Conservation (phyloP, 2,113 vertebrate species). For the Oenanthe melanoleuca region DNA sequence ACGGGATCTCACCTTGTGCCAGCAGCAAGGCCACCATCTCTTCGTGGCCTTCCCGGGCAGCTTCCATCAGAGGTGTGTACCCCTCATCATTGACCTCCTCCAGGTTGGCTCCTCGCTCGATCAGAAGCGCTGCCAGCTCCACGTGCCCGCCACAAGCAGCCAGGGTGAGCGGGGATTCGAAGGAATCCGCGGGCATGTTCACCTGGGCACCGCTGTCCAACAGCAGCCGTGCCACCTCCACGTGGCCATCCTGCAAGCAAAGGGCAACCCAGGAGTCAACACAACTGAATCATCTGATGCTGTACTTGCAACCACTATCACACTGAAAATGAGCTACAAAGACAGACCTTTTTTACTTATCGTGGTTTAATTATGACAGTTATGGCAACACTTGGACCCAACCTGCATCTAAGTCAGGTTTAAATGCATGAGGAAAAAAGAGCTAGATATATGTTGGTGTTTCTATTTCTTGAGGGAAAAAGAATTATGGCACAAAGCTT, state of each 20-base stretch:
- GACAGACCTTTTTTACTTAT: neutral
- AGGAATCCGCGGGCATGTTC: conserved; percentile 99
- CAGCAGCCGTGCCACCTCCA: conserved; percentile 96
- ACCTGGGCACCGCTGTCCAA: conserved; percentile 98
- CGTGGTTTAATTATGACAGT: neutral
- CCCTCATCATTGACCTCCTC: conserved; percentile 99
- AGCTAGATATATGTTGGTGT: no score
- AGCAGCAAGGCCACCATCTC: conserved; percentile 98
- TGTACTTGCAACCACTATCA: neutral
- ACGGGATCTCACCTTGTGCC: conserved; percentile 86
- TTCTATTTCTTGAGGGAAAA: neutral
- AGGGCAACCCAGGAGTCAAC: neutral
- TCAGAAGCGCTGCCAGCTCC: conserved; percentile 93
- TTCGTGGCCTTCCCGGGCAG: conserved; percentile 96
- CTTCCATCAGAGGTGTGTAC: conserved; percentile 98
- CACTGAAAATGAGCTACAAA: neutral
- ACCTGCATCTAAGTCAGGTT: neutral
- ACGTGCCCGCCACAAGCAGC: conserved; percentile 97
- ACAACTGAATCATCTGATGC: fast-evolving
- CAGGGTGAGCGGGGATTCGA: conserved; percentile 94
- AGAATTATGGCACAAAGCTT: neutral
- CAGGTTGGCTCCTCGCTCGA: conserved; percentile 96
- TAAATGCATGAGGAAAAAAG: neutral
- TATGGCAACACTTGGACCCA: neutral
- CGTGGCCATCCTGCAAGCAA: conserved; percentile 89